These are phyloP conservation scores for Pteromalus puparum DNA, from an alignment of 1,140 invertebrate species.

Conservation along the genomic window DNA sequence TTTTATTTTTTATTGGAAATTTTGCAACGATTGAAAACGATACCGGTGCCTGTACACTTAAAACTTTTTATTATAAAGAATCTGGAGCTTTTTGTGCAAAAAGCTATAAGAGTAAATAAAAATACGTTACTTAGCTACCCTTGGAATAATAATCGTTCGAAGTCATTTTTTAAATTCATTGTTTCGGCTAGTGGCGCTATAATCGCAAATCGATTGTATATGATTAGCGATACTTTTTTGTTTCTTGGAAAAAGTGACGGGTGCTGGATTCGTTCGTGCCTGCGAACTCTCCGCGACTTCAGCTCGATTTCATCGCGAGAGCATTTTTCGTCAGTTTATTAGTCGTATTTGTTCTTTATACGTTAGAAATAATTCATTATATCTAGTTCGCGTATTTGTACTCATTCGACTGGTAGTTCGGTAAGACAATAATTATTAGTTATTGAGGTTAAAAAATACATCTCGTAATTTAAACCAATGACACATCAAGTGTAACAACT, in stretches of 20 bases:
- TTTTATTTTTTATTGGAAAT: too few relatives aligned
- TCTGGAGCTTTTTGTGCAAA: background rate
- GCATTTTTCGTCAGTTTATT: too few relatives aligned
- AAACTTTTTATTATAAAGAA: too few relatives aligned
- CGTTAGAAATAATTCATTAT: too few relatives aligned
- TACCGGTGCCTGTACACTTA: too few relatives aligned
- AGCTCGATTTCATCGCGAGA: too few relatives aligned
- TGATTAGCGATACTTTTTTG: constrained; percentile 32
- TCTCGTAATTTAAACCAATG: too few relatives aligned
- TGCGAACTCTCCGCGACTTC: background rate
- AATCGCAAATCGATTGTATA: constrained; percentile 41
- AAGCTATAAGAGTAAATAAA: background rate
- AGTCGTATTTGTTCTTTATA: too few relatives aligned
- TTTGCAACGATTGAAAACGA: background rate
- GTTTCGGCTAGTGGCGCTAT: constrained; percentile 6
- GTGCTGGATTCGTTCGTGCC: background rate
- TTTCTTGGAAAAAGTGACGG: constrained; percentile 38
- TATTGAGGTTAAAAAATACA: too few relatives aligned
- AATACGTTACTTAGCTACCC: background rate
- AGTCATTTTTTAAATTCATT: constrained; percentile 23
- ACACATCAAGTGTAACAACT: too few relatives aligned
- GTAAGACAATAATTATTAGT: background rate
- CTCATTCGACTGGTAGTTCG: background rate
- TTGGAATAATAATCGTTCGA: background rate
- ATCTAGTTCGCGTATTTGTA: too few relatives aligned